phyloP scores from a whole-genome alignment of 2,113 vertebrate species.

The Cryptomyrus ogoouensis region DNA sequence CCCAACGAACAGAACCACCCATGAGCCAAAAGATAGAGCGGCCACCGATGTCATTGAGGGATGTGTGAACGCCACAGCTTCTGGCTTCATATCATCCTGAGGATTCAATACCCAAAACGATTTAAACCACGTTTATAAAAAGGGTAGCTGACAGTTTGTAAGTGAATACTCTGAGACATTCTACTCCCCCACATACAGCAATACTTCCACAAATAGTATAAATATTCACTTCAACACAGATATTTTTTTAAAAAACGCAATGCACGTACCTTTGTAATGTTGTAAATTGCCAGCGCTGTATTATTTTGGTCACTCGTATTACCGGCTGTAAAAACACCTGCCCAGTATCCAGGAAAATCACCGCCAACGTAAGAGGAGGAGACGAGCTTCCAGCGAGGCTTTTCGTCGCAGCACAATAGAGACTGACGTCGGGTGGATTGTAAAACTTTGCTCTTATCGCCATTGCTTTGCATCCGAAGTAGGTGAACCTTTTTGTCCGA shows the following conservation, averaged over 20 bases:
- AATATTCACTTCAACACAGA: background rate
- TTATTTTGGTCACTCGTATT: constrained; percentile 28
- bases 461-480: constrained; percentile 34
- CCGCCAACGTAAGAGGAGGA: constrained; percentile 63
- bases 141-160: background rate
- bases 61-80: constrained; percentile 56
- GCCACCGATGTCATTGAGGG: constrained; percentile 72
- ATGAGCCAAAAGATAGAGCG: constrained; percentile 64
- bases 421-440: constrained; percentile 31
- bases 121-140: background rate
- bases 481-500: constrained; percentile 32
- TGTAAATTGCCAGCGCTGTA: constrained; percentile 70
- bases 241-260: no score
- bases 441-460: background rate
- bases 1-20: constrained; percentile 74
- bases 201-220: background rate
- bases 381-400: constrained; percentile 47
- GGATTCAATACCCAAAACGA: background rate
- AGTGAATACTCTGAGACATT: background rate
- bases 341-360: constrained; percentile 60
- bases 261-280: constrained; percentile 39
- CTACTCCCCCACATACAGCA: background rate
- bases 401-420: constrained; percentile 25
- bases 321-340: constrained; percentile 69
- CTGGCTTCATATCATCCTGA: constrained; percentile 34